Percentiles rank a stretch among this genome's conserved stretches.
Evolutionary conservation across 2,888 invertebrate genomes (phyloP).

Genomic region (Tetranychus piercei): DNA sequence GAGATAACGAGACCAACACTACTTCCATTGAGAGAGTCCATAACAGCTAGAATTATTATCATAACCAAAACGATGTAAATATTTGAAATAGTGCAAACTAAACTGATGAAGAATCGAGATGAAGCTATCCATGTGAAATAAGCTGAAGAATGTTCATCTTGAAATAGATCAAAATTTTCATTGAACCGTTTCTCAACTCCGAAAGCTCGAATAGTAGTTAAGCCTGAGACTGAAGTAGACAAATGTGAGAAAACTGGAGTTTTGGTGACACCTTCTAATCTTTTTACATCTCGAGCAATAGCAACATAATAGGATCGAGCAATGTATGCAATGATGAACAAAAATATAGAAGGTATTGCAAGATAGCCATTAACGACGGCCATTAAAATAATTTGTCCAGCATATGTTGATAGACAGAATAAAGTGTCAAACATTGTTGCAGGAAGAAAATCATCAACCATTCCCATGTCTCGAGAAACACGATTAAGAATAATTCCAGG

Average conservation of each 20-base stretch:
- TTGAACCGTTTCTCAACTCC: constrained; percentile 55
- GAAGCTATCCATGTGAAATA: constrained; percentile 76
- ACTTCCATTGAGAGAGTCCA: constrained; percentile 36
- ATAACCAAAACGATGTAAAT: constrained; percentile 41
- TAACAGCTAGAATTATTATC: constrained; percentile 45
- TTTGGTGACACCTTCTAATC: constrained; percentile 43
- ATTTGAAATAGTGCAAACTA: constrained; percentile 71
- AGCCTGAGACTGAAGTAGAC: constrained; percentile 27
- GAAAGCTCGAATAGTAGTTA: constrained; percentile 37
- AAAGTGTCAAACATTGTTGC: background rate
- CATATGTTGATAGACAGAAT: constrained; percentile 38
- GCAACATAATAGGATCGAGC: constrained; percentile 35
- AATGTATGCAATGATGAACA: constrained; percentile 33
- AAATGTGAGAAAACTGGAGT: constrained; percentile 37
- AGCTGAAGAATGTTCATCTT: constrained; percentile 34
- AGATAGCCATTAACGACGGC: constrained; percentile 34
- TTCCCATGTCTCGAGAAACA: constrained; percentile 25
- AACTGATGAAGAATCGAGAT: constrained; percentile 78
- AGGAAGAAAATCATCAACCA: constrained; percentile 24
- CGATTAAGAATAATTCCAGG: constrained; percentile 30
- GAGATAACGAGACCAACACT: constrained; percentile 5
- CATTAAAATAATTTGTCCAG: constrained; percentile 36
- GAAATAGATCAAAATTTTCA: constrained; percentile 36
- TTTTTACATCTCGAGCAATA: constrained; percentile 37
- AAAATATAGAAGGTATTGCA: constrained; percentile 33